Evolutionary conservation across 2,888 invertebrate genomes (phyloP), one percentile per base, ranked within the genome.

Genomic region (Philereme vetulata): DNA sequence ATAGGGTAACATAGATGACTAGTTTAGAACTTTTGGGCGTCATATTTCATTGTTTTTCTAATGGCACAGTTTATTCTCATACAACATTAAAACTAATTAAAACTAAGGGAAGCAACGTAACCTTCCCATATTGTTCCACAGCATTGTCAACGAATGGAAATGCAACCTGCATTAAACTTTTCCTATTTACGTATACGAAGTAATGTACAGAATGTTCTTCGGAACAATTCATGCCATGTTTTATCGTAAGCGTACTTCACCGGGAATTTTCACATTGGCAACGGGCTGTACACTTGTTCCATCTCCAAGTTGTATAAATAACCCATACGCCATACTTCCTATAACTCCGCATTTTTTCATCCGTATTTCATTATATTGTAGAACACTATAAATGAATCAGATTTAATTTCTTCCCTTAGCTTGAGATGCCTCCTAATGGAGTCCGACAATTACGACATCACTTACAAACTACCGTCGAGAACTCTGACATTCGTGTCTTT

Each of bases 321-420:
- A 36, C 9, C 46, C 47, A 40, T 38, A 49, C 46, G 58, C 42
- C 51, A 60, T 59, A 45, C 47, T 43, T 51, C 43, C 51, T 51
- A 51, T 52, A 55, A 38, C 45, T 38, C 49, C 47, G 46, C 46
- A 55, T 55, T 51, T 10, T 47, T 36, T n/a, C 4, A 33, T 38
- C 51, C 34, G 32, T 35, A 21, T 46, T 44, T 8, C 6, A 35
- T 46, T 51, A 7, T 10, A 35, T 40, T 11, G 40, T 38, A 21
- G 51, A 51, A 47, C 38, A 62, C 46, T 38, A 21, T 38, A 40
- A 42, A 36, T 32, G 42, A 42, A 51, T 42, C 65, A 72, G 79
- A 78, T 82, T 80, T 78, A 75, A 81, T 80, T 81, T 81, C 82
- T 84, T 77, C 74, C 80, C 81, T 77, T 71, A 80, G 77, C 77